Conservation (phyloP, 2,888 invertebrate genomes). For the Rhingia rostrata region DNA sequence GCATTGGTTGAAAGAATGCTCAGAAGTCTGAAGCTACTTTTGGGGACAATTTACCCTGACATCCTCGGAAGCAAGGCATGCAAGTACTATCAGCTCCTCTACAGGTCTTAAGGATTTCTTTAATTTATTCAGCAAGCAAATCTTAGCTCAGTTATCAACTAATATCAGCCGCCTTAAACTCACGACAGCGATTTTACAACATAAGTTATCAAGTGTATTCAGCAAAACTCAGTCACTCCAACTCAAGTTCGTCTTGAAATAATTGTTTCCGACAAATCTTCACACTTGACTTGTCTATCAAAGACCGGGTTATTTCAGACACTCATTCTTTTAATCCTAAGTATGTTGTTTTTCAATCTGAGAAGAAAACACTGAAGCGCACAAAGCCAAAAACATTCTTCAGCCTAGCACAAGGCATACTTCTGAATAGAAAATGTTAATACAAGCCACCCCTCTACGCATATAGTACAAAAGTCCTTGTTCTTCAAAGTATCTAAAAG, state of each 20-base stretch:
- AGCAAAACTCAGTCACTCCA: neutral
- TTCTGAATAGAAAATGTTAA: conserved; percentile 37
- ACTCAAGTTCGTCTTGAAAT: conserved; percentile 1
- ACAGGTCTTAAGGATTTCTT: no score
- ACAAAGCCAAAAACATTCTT: conserved; percentile 38
- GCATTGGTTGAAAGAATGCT: no score
- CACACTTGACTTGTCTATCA: conserved; percentile 47
- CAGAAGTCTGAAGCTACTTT: no score
- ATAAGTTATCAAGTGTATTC: no score
- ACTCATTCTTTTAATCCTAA: neutral
- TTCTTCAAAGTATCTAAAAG: conserved; percentile 54
- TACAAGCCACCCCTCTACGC: conserved; percentile 3
- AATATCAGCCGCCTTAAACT: no score
- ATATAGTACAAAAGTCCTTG: conserved; percentile 42
- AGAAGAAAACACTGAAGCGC: conserved; percentile 1
- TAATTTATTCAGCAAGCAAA: no score
- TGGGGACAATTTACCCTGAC: no score
- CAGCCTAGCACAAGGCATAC: conserved; percentile 43
- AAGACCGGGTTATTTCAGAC: conserved; percentile 31
- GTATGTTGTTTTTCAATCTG: conserved; percentile 32
- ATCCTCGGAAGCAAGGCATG: no score
- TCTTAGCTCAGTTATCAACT: no score
- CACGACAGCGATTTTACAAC: no score
- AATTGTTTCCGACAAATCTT: conserved; percentile 22
- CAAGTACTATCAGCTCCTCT: no score